Evolutionary conservation across 2,113 vertebrate species (phyloP).

Genomic region (Epinephelus cyanopodus): DNA sequence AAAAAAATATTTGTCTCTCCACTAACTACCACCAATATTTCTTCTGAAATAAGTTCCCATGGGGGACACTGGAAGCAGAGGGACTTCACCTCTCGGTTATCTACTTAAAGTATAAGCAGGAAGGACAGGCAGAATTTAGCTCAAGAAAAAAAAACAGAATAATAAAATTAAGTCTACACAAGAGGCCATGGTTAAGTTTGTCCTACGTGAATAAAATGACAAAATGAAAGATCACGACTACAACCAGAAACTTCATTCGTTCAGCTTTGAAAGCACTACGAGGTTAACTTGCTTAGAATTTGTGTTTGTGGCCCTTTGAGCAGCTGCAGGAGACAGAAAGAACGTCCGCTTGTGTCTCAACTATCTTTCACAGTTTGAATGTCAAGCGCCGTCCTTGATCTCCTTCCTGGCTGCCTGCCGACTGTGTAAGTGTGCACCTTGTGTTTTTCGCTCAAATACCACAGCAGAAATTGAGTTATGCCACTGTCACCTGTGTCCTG

Average conservation of each 20-base stretch:
- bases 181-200: background rate
- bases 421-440: background rate
- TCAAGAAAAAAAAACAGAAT: background rate
- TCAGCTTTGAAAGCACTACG: constrained; percentile 2
- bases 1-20: too few relatives aligned
- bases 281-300: constrained; percentile 7
- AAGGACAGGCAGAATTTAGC: background rate
- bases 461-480: constrained; percentile 23
- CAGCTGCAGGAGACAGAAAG: constrained; percentile 11
- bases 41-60: too few relatives aligned
- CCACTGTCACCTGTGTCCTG: background rate
- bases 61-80: too few relatives aligned
- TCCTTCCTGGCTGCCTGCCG: background rate
- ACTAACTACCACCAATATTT: too few relatives aligned
- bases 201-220: background rate
- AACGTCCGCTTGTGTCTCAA: background rate
- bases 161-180: background rate
- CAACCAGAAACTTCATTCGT: constrained; percentile 1
- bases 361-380: constrained; percentile 21
- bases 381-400: constrained; percentile 38
- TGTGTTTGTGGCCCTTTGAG: constrained; percentile 5
- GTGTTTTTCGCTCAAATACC: constrained; percentile 2
- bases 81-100: background rate
- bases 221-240: background rate
- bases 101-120: too few relatives aligned